Conservation (phyloP, 2,888 invertebrate species). For the Harpalus rufipes region DNA sequence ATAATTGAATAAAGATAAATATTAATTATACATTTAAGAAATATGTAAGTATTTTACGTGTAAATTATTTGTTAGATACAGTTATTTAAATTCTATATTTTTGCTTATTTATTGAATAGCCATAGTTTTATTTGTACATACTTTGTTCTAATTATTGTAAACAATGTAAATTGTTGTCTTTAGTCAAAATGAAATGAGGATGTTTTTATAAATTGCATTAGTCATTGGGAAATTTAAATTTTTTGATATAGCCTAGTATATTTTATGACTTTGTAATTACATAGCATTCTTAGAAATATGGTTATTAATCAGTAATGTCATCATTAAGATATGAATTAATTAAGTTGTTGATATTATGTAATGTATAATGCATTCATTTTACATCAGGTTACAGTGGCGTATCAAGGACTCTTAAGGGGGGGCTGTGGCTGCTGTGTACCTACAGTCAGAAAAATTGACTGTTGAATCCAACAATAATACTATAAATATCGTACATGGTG, state of each 20-base stretch:
- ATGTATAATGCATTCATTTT: background rate
- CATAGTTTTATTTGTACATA: background rate
- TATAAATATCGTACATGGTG: too few relatives aligned
- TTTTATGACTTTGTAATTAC: too few relatives aligned
- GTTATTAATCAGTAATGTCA: background rate
- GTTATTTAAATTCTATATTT: conserved; percentile 47
- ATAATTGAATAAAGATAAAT: conserved; percentile 29
- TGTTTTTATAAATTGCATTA: background rate
- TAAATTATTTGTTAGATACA: conserved; percentile 8
- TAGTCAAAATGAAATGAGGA: background rate
- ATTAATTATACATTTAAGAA: conserved; percentile 39
- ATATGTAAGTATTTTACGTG: conserved; percentile 47
- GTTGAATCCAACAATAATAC: too few relatives aligned
- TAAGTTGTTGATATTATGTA: conserved; percentile 32
- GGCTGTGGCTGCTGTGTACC: too few relatives aligned
- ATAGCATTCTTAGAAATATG: background rate
- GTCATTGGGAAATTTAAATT: conserved; percentile 23
- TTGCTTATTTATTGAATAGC: conserved; percentile 17
- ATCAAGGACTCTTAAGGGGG: too few relatives aligned
- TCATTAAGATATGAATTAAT: conserved; percentile 28
- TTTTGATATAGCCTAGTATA: background rate
- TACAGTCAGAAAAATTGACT: too few relatives aligned
- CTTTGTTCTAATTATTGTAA: conserved; percentile 5
- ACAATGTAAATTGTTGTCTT: background rate
- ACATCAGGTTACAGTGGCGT: conserved; percentile 18